phyloP scores from a whole-genome alignment of 2,888 invertebrate species.

The Azorinus chamasolen region DNA sequence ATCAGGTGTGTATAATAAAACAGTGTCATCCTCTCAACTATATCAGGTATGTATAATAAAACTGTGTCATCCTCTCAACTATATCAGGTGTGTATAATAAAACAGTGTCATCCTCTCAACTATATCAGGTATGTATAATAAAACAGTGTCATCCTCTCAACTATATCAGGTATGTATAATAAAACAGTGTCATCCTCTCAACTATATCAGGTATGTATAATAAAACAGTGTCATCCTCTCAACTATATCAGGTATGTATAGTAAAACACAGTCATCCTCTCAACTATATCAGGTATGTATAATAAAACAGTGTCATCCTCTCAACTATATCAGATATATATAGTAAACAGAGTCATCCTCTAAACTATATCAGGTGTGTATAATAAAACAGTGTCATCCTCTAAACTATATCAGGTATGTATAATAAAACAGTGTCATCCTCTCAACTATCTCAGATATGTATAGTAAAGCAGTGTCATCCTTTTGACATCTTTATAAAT shows the following conservation, averaged over 20 bases:
- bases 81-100: slow-evolving; percentile 90
- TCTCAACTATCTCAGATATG: slow-evolving; percentile 95
- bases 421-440: slow-evolving; percentile 99
- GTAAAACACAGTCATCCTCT: no score
- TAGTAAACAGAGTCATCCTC: slow-evolving; percentile 94
- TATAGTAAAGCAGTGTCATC: no score
- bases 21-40: no score
- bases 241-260: slow-evolving; percentile 93
- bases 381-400: no score
- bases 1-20: slow-evolving; percentile 89
- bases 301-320: slow-evolving; percentile 99
- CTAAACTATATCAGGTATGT: no score
- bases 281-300: no score
- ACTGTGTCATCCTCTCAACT: slow-evolving; percentile 99
- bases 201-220: no score
- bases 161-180: slow-evolving; percentile 91
- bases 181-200: no score
- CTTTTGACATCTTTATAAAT: no score
- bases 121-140: no score
- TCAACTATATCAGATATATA: slow-evolving; percentile 95
- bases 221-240: slow-evolving; percentile 99
- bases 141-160: slow-evolving; percentile 99
- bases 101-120: no score
- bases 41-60: no score
- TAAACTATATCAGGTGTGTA: slow-evolving; percentile 95